Conservation (phyloP, 1,140 invertebrate species). For the Coptotermes formosanus region DNA sequence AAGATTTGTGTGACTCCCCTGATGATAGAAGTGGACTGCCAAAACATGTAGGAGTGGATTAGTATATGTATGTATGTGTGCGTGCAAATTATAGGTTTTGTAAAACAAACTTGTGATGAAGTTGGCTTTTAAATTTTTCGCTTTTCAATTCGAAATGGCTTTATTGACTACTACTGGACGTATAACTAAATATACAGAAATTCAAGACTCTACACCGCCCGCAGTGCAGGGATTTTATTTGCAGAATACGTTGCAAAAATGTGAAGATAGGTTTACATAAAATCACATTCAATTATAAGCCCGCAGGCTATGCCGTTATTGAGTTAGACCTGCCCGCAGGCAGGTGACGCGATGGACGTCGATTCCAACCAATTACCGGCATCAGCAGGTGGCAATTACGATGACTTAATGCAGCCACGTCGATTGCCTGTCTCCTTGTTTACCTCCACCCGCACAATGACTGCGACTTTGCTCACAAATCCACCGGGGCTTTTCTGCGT, state of each 20-base stretch:
- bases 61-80: no score
- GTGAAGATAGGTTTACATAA: background rate
- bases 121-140: no score
- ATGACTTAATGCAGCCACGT: background rate
- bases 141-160: no score
- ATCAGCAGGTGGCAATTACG: background rate
- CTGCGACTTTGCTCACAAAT: background rate
- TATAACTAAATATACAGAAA: no score
- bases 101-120: no score
- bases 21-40: no score
- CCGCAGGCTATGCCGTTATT: background rate
- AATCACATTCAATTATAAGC: background rate
- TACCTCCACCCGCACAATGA: background rate
- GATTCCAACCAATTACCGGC: background rate
- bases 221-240: background rate
- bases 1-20: no score
- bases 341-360: background rate
- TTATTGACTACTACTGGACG: no score
- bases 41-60: no score
- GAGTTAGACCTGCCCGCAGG: background rate
- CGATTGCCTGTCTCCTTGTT: background rate
- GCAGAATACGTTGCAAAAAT: background rate
- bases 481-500: no score
- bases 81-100: no score
- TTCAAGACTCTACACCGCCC: no score